Evolutionary conservation across 2,888 invertebrate species (phyloP), one percentile per base, ranked within the genome.

Genomic region (Dicranocentrus wangi): DNA sequence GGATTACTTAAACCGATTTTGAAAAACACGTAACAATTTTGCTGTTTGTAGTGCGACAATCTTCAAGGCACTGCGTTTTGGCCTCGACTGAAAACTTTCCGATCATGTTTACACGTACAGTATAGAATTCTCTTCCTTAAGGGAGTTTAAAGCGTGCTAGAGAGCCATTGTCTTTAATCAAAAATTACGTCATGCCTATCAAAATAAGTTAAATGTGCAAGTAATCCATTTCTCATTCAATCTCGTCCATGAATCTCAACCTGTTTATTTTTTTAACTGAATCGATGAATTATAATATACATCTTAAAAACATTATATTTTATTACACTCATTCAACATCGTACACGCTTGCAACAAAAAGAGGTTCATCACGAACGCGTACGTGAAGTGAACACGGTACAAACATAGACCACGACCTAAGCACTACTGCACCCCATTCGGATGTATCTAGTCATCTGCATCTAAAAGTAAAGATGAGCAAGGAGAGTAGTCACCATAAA

Each of bases 161-260:
- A 68, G 17, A 76, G 60, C 68, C 66, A 76, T 68, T 76, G 66
- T 60, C 66, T 66, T 32, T 76, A 66, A 66, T 76, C 60, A 76
- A 68, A 76, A 76, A 76, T 76, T 76, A 68, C 76, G 76, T 68
- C 68, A 76, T 76, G 68, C 60, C 55, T 68, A 76, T 58, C 68
- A 76, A 76, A 76, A 76, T 76, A 76, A 76, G 76, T 60, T 68
- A 76, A 68, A 76, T 68, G 47, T 76, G 43, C 42, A 75, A 75
- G 73, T 55, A 63, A 75, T 65, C 42, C 65, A 75, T 75, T 75
- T 58, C 55, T 66, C 65, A 66, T 68, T 76, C 68, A 75, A 66
- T 65, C 65, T 66, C 23, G 19, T 60, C 60, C n/a, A n/a, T n/a
- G 65, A 27, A 76, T 58, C 47, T 68, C 76, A 76, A 68, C 76